Base-by-base conservation (phyloP, 2,888 invertebrate genomes). In the Morpho achilles region DNA sequence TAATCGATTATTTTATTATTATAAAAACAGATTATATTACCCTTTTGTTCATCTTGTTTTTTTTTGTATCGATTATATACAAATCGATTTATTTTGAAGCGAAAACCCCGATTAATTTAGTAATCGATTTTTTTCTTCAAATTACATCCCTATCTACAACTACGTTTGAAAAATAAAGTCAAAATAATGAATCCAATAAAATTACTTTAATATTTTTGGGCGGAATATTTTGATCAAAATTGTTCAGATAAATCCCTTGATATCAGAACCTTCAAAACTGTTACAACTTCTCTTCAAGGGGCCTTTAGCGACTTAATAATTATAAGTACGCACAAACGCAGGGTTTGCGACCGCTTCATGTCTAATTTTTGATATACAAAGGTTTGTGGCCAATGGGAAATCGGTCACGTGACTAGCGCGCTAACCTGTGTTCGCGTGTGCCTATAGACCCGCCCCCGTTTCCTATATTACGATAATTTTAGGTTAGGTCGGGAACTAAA, bases 401-500 rank as follows among this genome's bases (percentile, higher is more conserved):
- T 49, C 49, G 39, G n/a, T n/a, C n/a, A 7, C 3, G 5, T 5
- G 5, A 32, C 32, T 16, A 16, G 39, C 9, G 32, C n/a, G 39
- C 7, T 0, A 42, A n/a, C 44, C 22, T 43, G 42, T 54, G 16
- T 40, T 50, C 48, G 22, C 49, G 55, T 49, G 50, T 50, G 7
- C 42, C n/a, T 32, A 16, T 55, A 55, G 23, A 49, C 44, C 39
- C 49, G 55, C 32, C 5, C 55, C 55, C 55, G 23, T 55, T 55
- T 55, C 49, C 55, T 49, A 55, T 53, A 47, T 57, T 60, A 49
- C 22, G n/a, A 51, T 50, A 63, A 67, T 67, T 65, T 66, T 86
- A 87, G 85, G 80, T 73, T 84, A 86, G 70, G 70, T 64, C 65
- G 67, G 75, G 66, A 86, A 86, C 83, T 76, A 80, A 80, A 87